phyloP scores from a whole-genome alignment of 2,888 invertebrate species.

The Pasiphila rectangulata region DNA sequence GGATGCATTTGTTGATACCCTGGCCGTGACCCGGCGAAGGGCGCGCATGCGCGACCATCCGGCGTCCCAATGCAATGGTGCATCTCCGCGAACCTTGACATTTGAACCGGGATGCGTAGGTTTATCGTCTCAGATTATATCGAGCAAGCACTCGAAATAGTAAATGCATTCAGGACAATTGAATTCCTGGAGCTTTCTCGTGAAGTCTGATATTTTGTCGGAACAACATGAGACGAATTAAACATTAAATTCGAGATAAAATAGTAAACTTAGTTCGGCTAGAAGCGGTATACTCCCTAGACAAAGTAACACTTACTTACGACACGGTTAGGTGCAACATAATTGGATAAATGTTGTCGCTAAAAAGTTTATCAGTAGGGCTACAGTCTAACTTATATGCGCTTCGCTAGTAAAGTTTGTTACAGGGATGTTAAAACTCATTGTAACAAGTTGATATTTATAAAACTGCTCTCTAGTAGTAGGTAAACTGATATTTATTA shows the following conservation, averaged over 20 bases:
- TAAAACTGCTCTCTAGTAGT: no score
- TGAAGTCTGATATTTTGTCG: not conserved
- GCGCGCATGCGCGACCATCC: constrained; percentile 32
- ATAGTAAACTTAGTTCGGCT: not conserved
- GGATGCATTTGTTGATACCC: constrained; percentile 37
- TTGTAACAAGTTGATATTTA: no score
- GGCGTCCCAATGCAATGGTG: constrained; percentile 17
- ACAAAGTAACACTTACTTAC: no score
- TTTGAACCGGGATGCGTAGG: constrained; percentile 23
- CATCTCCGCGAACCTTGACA: constrained; percentile 31
- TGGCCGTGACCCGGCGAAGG: constrained; percentile 28
- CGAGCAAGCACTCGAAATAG: not conserved
- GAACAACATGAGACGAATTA: not conserved
- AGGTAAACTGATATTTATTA: no score
- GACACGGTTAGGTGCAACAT: no score
- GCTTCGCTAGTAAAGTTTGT: no score
- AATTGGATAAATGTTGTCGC: no score
- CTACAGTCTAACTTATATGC: no score
- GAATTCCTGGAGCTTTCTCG: not conserved
- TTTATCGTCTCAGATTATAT: constrained; percentile 13
- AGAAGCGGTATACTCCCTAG: not conserved
- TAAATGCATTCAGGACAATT: not conserved
- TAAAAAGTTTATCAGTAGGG: no score
- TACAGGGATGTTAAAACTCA: no score
- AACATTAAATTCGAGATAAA: not conserved